A percentile compares a stretch with the other conserved stretches of the same genome.
Conservation (phyloP, 2,888 invertebrate genomes). For the Dendrolimus houi region DNA sequence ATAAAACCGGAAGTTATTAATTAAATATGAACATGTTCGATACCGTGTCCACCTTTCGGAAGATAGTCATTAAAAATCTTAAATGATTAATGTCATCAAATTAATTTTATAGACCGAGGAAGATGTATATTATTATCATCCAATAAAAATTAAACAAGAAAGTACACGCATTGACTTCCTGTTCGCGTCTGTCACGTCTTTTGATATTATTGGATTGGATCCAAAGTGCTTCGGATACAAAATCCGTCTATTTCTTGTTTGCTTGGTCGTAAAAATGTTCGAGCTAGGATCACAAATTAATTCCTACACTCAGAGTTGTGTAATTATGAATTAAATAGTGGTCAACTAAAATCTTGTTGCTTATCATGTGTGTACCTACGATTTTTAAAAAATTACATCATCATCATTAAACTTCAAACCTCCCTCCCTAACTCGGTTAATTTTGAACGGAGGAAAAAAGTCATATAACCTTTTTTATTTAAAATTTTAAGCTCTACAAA, state of each 20-base stretch:
- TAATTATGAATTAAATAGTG: no score
- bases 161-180: not conserved
- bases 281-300: no score
- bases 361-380: no score
- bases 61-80: not conserved
- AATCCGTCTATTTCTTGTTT: constrained; percentile 5
- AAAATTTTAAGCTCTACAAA: no score
- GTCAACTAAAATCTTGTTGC: no score
- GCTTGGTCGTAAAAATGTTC: not conserved
- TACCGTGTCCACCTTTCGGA: not conserved
- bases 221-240: constrained; percentile 17
- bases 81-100: not conserved
- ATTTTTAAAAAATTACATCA: no score
- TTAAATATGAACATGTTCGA: not conserved
- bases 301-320: no score
- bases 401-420: no score
- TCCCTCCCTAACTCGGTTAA: no score
- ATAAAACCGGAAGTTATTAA: not conserved
- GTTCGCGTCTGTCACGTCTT: not conserved
- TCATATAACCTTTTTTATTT: no score
- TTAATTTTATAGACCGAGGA: constrained; percentile 1
- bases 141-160: not conserved
- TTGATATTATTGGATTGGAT: constrained; percentile 15
- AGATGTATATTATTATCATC: constrained; percentile 1
- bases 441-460: no score